These are phyloP conservation scores for Pica pica DNA, from an alignment of 2,113 vertebrate species.

Conservation along the genomic window DNA sequence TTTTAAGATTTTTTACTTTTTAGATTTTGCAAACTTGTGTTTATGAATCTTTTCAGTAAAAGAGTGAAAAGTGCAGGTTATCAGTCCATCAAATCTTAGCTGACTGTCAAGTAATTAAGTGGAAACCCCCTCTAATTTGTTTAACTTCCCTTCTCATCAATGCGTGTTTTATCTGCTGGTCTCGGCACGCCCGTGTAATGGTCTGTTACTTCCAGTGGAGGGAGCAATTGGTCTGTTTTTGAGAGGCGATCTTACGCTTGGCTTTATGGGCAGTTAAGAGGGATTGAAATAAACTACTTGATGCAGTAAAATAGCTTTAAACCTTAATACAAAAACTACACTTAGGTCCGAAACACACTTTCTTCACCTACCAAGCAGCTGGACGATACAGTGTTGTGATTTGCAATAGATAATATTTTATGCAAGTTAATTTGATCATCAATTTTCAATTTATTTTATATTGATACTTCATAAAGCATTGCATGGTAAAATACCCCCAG, in stretches of 20 bases:
- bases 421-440: neutral
- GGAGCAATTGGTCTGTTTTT: conserved; percentile 60
- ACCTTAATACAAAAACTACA: neutral
- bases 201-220: conserved; percentile 42
- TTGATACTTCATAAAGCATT: neutral
- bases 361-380: neutral
- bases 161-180: rapidly evolving
- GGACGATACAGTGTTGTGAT: neutral
- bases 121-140: neutral
- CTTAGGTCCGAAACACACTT: neutral
- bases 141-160: neutral
- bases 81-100: neutral
- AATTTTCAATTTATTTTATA: neutral
- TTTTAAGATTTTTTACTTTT: neutral
- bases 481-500: neutral
- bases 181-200: neutral
- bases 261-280: neutral
- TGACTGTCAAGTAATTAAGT: neutral
- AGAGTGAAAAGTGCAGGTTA: neutral
- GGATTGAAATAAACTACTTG: conserved; percentile 19
- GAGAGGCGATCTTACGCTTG: neutral
- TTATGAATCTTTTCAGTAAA: neutral
- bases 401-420: neutral
- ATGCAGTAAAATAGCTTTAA: conserved; percentile 21
- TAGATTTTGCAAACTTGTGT: neutral